A percentile compares a stretch with the other conserved stretches of the same genome.
These are phyloP conservation scores for Venturia canescens DNA, from an alignment of 1,140 invertebrate species.

Conservation along the genomic window DNA sequence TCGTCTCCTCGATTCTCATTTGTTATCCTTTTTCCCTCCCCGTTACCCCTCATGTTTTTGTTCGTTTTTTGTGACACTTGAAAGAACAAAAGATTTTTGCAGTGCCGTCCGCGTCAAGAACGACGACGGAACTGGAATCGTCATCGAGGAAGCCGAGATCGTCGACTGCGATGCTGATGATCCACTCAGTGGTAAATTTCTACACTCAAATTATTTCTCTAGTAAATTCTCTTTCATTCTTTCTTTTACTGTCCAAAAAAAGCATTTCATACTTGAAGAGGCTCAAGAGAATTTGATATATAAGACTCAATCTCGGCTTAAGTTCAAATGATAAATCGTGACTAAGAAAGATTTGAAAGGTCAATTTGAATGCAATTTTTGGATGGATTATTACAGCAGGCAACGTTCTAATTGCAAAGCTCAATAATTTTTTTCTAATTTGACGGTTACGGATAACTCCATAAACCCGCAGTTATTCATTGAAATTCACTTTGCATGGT, in stretches of 20 bases:
- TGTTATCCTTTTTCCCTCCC: constrained; percentile 6
- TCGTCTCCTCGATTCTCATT: constrained; percentile 7
- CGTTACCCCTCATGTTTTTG: neutral
- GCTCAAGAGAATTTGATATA: no score
- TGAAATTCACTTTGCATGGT: no score
- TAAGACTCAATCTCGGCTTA: no score
- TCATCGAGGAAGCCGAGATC: constrained; percentile 75
- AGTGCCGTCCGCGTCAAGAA: constrained; percentile 67
- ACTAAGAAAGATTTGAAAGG: no score
- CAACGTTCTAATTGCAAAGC: no score
- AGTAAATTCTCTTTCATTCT: neutral
- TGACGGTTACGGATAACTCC: no score
- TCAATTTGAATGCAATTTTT: no score
- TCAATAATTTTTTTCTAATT: no score
- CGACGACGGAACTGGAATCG: constrained; percentile 68
- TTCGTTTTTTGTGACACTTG: constrained; percentile 44
- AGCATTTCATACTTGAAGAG: no score
- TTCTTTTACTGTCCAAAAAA: neutral
- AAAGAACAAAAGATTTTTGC: constrained; percentile 53
- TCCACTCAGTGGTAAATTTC: constrained; percentile 61
- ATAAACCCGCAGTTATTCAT: no score
- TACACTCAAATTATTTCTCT: constrained; percentile 12
- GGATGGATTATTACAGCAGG: no score
- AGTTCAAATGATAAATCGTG: no score
- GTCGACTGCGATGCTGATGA: constrained; percentile 70